These are phyloP conservation scores for Natrix natrix DNA, from an alignment of 2,797 vertebrate species.

Conservation along the genomic window DNA sequence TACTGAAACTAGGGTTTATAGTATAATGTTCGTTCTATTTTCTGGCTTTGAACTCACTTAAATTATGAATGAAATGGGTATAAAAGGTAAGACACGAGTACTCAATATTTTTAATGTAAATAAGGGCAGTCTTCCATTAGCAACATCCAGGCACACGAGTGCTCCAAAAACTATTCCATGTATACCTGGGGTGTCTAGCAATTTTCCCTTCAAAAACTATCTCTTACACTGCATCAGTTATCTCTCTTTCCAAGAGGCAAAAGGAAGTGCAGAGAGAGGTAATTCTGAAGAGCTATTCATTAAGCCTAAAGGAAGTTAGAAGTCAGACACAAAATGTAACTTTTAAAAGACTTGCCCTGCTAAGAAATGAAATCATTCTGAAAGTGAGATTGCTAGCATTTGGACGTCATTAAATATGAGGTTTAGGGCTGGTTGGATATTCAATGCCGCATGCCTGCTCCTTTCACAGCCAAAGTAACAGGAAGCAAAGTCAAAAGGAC, in stretches of 20 bases:
- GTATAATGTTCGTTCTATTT: slow-evolving; percentile 65
- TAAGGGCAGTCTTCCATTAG: slow-evolving; percentile 50
- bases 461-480: slow-evolving; percentile 47
- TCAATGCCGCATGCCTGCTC: slow-evolving; percentile 46
- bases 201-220: not conserved
- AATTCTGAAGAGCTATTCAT: not conserved
- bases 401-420: slow-evolving; percentile 44
- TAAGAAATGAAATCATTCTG: not conserved
- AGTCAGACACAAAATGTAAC: not conserved
- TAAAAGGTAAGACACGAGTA: slow-evolving; percentile 42
- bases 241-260: not conserved
- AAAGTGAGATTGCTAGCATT: slow-evolving; percentile 34
- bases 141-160: slow-evolving; percentile 3
- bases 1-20: slow-evolving; percentile 57
- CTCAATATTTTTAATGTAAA: slow-evolving; percentile 52
- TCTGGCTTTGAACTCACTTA: slow-evolving; percentile 48
- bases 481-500: slow-evolving; percentile 50
- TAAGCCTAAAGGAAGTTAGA: slow-evolving; percentile 18
- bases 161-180: not conserved
- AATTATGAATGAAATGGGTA: slow-evolving; percentile 34
- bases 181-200: not conserved
- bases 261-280: not conserved
- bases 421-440: slow-evolving; percentile 37
- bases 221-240: slow-evolving; percentile 41
- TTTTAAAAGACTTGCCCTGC: not conserved